Base-by-base conservation (phyloP, 2,888 invertebrate species). In the Tribolium freemani region DNA sequence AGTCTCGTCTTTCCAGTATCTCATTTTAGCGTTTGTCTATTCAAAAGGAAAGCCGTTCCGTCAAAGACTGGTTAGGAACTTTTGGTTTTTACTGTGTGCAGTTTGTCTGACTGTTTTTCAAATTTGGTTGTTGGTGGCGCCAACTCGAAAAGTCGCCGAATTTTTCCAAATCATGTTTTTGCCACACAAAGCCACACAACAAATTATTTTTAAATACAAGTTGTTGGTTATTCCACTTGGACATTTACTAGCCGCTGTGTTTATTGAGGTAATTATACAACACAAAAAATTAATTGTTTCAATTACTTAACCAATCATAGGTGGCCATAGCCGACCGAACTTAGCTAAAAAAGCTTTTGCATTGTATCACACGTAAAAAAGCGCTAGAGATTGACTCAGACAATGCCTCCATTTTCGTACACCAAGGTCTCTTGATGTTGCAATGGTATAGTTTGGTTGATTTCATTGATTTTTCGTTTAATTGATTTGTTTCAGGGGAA, bases 361-460 rank as follows among this genome's bases (percentile, higher is more conserved):
- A 84, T 68, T 81, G 78, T 45, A 31, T 86, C n/a, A 80, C 63
- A 4, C 76, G 84, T 21, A 86, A 86, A 68, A 80, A 60, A 31
- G 61, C 96, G 0, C 87, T 94, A 53, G 91, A 93, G 81, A 89
- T 94, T 64, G 95, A 97, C 80, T 94, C 96, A 3, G 89, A 90
- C 54, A 96, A 97, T 88, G 96, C 96, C 0, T 92, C 94, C 9
- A 88, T 96, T 66, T 92, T 93, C 82, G 97, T 98, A 2, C 97
- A 98, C 85, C 92, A 93, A 86, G 97, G 94, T 11, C 87, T 94
- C 69, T 90, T 97, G 78, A 89, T 92, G 78, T 88, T 98, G 68
- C 96, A 96, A 83, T 96, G 95, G 92, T 97, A 95, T 86, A 94
- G 93, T 70, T 93, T 96, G 82, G 90, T 95, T 73, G 92, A 94